Evolutionary conservation across 2,888 invertebrate genomes (phyloP), one percentile per base, ranked within the genome.

Genomic region (Mythimna loreyi): DNA sequence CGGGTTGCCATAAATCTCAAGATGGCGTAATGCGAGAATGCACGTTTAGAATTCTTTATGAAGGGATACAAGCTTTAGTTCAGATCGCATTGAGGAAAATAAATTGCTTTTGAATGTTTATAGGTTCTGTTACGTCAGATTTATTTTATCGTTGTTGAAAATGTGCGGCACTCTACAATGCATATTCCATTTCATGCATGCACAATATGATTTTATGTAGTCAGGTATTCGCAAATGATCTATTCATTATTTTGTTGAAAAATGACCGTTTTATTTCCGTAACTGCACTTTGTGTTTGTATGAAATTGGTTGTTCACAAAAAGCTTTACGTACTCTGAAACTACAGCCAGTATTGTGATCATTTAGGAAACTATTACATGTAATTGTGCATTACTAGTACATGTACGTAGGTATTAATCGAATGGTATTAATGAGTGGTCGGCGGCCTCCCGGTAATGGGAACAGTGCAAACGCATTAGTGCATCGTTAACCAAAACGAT

Each of bases 381-480:
- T 63, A 80, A 66, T 71, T 52, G 64, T 53, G 53, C 59, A 77
- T 68, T 72, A 71, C 66, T 36, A 56, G 45, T 67, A 72, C 62
- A 70, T 63, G 55, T 53, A 65, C 62, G 72, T 76, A 63, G 67
- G 82, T 86, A 86, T 87, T 87, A 90, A 90, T 89, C 81, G 88
- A 81, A 66, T 81, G 74, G 81, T 86, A 86, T 81, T 90, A 92
- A 91, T 89, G 89, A 90, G 81, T 82, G 78, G 84, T 85, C 84
- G 58, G 78, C 80, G 78, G 80, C 80, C 75, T 75, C 79, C 69
- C 67, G 67, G 85, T 89, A 90, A 93, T 91, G 89, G 91, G 80
- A 91, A 95, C 95, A 95, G 86, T 92, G 87, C 90, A 94, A 95
- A 92, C 90, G 94, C 95, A 95, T 95, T 95, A 95, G 88, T 87